These are phyloP conservation scores for Cryptosula pallasiana DNA, from an alignment of 2,888 invertebrate species.

Conservation along the genomic window DNA sequence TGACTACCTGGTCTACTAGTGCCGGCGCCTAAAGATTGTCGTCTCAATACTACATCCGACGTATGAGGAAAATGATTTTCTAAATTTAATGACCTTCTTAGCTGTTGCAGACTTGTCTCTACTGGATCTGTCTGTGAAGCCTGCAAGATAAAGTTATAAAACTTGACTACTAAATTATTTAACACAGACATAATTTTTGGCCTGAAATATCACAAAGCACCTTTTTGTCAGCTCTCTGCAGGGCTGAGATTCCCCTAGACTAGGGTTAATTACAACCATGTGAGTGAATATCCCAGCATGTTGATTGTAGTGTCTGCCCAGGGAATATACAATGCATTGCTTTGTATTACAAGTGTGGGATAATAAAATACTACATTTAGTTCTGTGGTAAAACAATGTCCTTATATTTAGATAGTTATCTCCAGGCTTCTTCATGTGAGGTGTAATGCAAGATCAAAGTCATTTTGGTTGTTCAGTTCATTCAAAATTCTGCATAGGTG, in stretches of 20 bases:
- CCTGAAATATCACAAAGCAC: no score
- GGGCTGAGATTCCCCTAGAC: background rate
- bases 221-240: background rate
- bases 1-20: slow-evolving; percentile 3
- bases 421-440: background rate
- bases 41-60: slow-evolving; percentile 6
- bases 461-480: no score
- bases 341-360: slow-evolving; percentile 17
- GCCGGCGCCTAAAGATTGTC: background rate
- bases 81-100: background rate
- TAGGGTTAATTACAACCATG: slow-evolving; percentile 17
- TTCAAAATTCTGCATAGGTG: no score
- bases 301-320: slow-evolving; percentile 10
- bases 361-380: background rate
- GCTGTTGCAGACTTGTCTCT: background rate
- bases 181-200: no score
- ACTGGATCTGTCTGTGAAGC: slow-evolving; percentile 4
- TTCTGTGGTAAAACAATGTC: background rate
- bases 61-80: slow-evolving; percentile 16
- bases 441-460: no score
- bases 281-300: background rate
- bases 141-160: background rate
- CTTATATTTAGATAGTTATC: background rate
- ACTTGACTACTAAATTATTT: no score
- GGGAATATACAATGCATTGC: background rate